Conservation (phyloP, 1,140 invertebrate genomes). For the Triops cancriformis region DNA sequence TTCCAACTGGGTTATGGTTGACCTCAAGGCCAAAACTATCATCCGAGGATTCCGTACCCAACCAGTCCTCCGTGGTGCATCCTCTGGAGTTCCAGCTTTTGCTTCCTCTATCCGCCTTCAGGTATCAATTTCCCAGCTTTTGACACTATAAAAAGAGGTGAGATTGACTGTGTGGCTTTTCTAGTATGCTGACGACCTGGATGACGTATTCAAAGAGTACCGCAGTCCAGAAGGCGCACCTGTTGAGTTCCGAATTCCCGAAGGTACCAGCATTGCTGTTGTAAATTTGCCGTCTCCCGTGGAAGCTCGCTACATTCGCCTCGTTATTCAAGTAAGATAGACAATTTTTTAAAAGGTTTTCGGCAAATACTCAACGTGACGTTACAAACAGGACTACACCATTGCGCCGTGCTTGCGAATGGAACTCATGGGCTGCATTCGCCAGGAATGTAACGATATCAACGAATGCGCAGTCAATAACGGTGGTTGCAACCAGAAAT, state of each 20-base stretch:
- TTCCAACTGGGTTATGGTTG: slow-evolving; percentile 77
- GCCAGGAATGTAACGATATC: slow-evolving; percentile 81
- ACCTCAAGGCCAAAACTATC: slow-evolving; percentile 81
- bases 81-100: slow-evolving; percentile 66
- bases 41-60: slow-evolving; percentile 82
- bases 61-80: slow-evolving; percentile 59
- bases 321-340: slow-evolving; percentile 69
- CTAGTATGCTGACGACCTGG: slow-evolving; percentile 77
- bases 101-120: slow-evolving; percentile 76
- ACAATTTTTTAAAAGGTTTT: too few relatives aligned
- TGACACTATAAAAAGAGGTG: neutral
- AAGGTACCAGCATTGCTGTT: slow-evolving; percentile 71
- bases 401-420: slow-evolving; percentile 80
- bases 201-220: slow-evolving; percentile 82
- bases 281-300: slow-evolving; percentile 82
- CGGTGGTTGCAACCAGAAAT: slow-evolving; percentile 89
- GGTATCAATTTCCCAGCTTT: slow-evolving; percentile 30
- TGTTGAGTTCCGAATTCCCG: slow-evolving; percentile 81
- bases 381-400: slow-evolving; percentile 57
- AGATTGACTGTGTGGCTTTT: slow-evolving; percentile 26
- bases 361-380: slow-evolving; percentile 8
- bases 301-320: slow-evolving; percentile 78
- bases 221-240: slow-evolving; percentile 82
- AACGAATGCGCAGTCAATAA: slow-evolving; percentile 85
- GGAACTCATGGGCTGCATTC: slow-evolving; percentile 86